These are phyloP conservation scores for Monomorium pharaonis DNA, from an alignment of 1,140 invertebrate species.

Conservation along the genomic window DNA sequence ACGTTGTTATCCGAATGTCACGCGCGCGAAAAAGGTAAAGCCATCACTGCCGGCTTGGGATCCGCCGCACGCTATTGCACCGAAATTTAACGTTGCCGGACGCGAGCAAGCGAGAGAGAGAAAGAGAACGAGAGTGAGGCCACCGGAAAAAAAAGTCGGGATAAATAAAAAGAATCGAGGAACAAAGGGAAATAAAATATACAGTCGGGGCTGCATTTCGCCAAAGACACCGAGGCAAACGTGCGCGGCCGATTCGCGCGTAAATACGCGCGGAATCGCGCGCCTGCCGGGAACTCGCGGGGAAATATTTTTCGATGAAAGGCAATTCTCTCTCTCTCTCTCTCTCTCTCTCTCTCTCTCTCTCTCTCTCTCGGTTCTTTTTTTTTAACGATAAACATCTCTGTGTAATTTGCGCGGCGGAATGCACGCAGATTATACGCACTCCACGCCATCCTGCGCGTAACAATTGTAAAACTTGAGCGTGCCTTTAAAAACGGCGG, in stretches of 20 bases:
- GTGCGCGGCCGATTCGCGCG: slow-evolving; percentile 18
- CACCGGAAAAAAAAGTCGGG: neutral
- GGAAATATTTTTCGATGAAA: slow-evolving; percentile 20
- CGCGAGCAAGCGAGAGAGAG: neutral
- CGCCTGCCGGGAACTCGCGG: neutral
- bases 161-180: neutral
- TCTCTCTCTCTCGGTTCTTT: neutral
- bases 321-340: neutral
- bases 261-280: slow-evolving; percentile 4
- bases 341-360: too few species aligned
- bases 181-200: slow-evolving; percentile 34
- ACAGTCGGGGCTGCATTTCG: neutral
- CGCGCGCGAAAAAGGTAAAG: slow-evolving; percentile 46
- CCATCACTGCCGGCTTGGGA: slow-evolving; percentile 31
- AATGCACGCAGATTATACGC: neutral
- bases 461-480: slow-evolving; percentile 49
- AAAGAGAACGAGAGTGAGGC: neutral
- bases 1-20: slow-evolving; percentile 56
- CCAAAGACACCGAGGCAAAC: slow-evolving; percentile 17
- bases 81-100: slow-evolving; percentile 41
- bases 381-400: slow-evolving; percentile 30
- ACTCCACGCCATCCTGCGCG: neutral
- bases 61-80: slow-evolving; percentile 35
- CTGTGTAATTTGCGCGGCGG: neutral
- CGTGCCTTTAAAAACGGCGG: slow-evolving; percentile 10